Evolutionary conservation across 1,140 invertebrate species (phyloP), one percentile per base, ranked within the genome.

Genomic region (Fragariocoptes setiger): DNA sequence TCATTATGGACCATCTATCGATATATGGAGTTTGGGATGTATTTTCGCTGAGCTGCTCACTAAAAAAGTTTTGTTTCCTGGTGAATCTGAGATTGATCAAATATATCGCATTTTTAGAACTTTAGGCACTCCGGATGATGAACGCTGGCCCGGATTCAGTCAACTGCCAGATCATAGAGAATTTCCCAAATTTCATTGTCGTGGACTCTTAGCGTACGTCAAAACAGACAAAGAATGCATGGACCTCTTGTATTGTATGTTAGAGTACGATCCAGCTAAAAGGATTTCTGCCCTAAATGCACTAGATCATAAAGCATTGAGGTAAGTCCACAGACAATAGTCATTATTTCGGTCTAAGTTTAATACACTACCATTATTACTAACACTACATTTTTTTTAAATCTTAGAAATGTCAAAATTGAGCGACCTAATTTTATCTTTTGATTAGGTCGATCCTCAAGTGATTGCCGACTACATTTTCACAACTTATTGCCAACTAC

Each of bases 1-100:
- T 83, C 82, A 92, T 57, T 97, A 95, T 54, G 85, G 88, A 97
- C 85, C 77, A 46, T 76, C 80, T 0, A 71, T 92, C 40, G 85
- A 94, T 56, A 71, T 94, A 42, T 95, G 86, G 88, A 85, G 80
- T 5, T 68, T 92, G 49, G 86, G 82, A 15, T 83, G 77, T 56
- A 90, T 88, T 48, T 85, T 88, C 61, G 74, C 79, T 1, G 82
- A 90, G 63, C 78, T 88, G 74, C 70, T 74, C 1, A 79, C 74
- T 3, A 75, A 72, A 44, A 74, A 73, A 50, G 77, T 80, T 19
- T 54, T 88, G 3, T 86, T 86, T 55, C 78, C 83, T 57, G 80
- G 80, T 31, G 82, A 88, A 53, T 85, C 78, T 4, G 80, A 86
- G 62, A 88, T 86, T 48, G 82, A 88, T 59, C 78, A 88, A 51